phyloP scores from a whole-genome alignment of 2,888 invertebrate genomes.

The Orthosia gothica region DNA sequence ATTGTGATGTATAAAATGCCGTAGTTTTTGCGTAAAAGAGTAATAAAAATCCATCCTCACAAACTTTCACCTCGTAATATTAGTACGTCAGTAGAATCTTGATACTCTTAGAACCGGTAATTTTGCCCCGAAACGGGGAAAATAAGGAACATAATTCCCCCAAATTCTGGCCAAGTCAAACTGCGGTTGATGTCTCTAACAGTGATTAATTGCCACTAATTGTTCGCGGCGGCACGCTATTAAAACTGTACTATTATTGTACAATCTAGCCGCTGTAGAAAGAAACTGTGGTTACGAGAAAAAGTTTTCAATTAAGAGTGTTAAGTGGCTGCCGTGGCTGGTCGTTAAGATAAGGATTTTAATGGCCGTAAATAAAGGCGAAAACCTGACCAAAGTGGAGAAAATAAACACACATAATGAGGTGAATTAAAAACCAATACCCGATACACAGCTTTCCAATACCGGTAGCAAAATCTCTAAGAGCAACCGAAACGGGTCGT shows the following conservation, averaged over 20 bases:
- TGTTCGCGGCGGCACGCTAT: slow-evolving; percentile 49
- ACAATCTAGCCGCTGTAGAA: slow-evolving; percentile 37
- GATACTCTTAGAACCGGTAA: slow-evolving; percentile 32
- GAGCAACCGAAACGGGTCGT: slow-evolving; percentile 41
- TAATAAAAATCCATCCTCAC: too few species aligned
- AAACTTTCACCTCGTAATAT: too few species aligned
- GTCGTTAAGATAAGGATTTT: slow-evolving; percentile 24
- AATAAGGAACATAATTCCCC: slow-evolving; percentile 34
- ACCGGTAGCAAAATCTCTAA: slow-evolving; percentile 38
- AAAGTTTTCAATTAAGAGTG: slow-evolving; percentile 37
- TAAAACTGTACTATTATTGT: slow-evolving; percentile 57
- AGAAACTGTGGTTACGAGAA: slow-evolving; percentile 39
- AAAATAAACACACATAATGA: slow-evolving; percentile 28
- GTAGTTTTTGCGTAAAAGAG: too few species aligned
- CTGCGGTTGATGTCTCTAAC: slow-evolving; percentile 45
- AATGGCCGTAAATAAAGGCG: background rate
- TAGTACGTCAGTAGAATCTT: slow-evolving; percentile 13
- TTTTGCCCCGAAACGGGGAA: slow-evolving; percentile 30
- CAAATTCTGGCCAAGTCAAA: slow-evolving; percentile 36
- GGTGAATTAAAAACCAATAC: slow-evolving; percentile 56
- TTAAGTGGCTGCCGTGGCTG: slow-evolving; percentile 10
- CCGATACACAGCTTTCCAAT: slow-evolving; percentile 41
- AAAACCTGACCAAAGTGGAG: background rate
- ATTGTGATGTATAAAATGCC: too few species aligned
- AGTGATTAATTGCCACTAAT: slow-evolving; percentile 62